Conservation (phyloP, 2,888 invertebrate species). For the Carcina quercana region DNA sequence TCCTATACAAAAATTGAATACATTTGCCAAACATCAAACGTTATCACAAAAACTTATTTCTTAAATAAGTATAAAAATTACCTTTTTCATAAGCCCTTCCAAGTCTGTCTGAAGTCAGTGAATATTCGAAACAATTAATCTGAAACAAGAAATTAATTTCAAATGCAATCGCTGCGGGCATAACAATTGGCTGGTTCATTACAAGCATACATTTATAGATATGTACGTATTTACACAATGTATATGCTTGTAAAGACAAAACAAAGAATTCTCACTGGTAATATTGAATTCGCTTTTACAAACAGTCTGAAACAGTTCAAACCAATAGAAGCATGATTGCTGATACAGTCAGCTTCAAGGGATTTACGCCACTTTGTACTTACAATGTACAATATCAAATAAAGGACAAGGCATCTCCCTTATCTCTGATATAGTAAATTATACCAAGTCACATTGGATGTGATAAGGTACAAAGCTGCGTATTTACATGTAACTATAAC, state of each 20-base stretch:
- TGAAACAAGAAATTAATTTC: conserved; percentile 21
- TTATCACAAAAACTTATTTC: not conserved
- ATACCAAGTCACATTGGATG: no score
- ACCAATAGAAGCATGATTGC: no score
- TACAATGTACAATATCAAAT: no score
- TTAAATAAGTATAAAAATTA: conserved; percentile 16
- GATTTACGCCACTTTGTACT: no score
- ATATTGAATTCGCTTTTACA: not conserved
- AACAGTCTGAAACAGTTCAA: no score
- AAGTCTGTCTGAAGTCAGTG: conserved; percentile 25
- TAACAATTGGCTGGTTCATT: no score
- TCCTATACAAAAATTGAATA: conserved; percentile 15
- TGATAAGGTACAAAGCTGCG: no score
- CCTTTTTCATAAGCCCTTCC: conserved; percentile 34
- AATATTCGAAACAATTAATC: conserved; percentile 52
- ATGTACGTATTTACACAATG: not conserved
- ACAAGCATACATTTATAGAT: not conserved
- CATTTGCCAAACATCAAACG: not conserved
- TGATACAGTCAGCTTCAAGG: no score
- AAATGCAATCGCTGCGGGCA: not conserved
- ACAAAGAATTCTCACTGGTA: not conserved
- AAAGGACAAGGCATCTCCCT: no score
- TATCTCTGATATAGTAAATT: no score
- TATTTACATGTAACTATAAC: no score
- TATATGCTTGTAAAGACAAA: not conserved